A percentile compares a stretch with the other conserved stretches of the same genome.
phyloP scores from a whole-genome alignment of 2,797 vertebrate genomes.

The Poecilia wingei region DNA sequence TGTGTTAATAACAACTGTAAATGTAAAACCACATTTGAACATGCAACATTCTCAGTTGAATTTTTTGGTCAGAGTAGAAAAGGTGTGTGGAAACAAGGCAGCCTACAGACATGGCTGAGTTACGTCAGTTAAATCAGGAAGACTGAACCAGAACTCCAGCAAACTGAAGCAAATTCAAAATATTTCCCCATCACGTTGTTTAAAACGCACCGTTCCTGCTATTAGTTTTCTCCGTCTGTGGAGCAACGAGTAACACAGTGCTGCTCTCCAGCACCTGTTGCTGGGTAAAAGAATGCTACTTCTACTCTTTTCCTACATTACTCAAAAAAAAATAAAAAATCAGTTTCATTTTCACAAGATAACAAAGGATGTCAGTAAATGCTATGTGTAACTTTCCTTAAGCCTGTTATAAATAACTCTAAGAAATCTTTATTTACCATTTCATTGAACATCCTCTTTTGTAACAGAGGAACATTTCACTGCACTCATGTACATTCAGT shows the following conservation, averaged over 20 bases:
- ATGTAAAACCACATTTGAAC: too few relatives aligned
- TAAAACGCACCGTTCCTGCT: not conserved
- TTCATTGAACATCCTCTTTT: not conserved
- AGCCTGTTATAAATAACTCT: not conserved
- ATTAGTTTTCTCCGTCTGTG: not conserved
- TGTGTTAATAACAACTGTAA: too few relatives aligned
- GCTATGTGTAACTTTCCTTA: not conserved
- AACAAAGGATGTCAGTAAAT: not conserved
- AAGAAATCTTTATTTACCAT: not conserved
- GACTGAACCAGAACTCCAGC: not conserved
- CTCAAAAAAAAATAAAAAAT: not conserved
- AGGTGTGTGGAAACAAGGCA: not conserved
- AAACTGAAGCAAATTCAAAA: not conserved
- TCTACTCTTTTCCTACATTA: not conserved
- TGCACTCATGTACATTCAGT: not conserved
- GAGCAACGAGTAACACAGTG: not conserved
- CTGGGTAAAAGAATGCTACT: not conserved
- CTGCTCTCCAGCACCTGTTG: not conserved
- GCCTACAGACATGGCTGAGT: not conserved
- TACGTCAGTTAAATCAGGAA: not conserved
- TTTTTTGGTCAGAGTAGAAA: not conserved
- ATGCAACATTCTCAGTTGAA: not conserved
- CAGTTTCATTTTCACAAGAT: not conserved
- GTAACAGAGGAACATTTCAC: not conserved
- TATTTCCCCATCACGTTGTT: not conserved